These are phyloP conservation scores for Acanthurus leucopareius DNA, from an alignment of 2,797 vertebrate genomes.

Conservation along the genomic window DNA sequence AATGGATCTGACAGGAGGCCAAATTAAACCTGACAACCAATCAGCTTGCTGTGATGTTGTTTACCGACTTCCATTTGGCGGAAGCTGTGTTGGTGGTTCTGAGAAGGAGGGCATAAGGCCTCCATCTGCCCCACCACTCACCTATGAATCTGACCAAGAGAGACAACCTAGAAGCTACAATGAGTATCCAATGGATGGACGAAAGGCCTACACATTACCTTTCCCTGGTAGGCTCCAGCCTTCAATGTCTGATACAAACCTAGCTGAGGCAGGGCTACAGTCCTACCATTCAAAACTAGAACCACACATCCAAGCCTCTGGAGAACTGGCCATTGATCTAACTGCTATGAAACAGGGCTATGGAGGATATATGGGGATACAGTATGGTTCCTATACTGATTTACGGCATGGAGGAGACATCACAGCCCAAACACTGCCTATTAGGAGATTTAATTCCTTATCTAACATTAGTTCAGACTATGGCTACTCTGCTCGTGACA, in stretches of 20 bases:
- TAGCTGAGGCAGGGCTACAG: slow-evolving; percentile 91
- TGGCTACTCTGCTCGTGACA: slow-evolving; percentile 92
- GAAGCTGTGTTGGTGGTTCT: slow-evolving; percentile 90
- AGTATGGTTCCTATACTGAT: slow-evolving; percentile 97
- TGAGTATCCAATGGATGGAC: slow-evolving; percentile 89
- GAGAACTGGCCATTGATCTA: slow-evolving; percentile 90
- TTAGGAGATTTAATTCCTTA: slow-evolving; percentile 95
- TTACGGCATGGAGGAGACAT: slow-evolving; percentile 92
- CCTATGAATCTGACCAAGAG: slow-evolving; percentile 87
- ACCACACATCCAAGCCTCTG: slow-evolving; percentile 87
- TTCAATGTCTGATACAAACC: slow-evolving; percentile 98
- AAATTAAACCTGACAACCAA: slow-evolving; percentile 93
- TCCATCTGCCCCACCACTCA: slow-evolving; percentile 84
- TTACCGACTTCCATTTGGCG: slow-evolving; percentile 95
- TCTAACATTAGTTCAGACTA: slow-evolving; percentile 97
- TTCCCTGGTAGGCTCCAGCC: slow-evolving; percentile 92
- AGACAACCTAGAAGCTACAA: slow-evolving; percentile 84
- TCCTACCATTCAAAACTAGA: slow-evolving; percentile 90
- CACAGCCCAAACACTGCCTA: slow-evolving; percentile 89
- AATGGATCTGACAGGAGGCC: slow-evolving; percentile 91
- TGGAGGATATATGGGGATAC: slow-evolving; percentile 92
- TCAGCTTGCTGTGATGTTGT: slow-evolving; percentile 96
- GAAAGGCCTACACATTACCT: slow-evolving; percentile 89
- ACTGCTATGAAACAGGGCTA: slow-evolving; percentile 93
- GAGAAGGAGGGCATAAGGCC: slow-evolving; percentile 88